A percentile compares a stretch with the other conserved stretches of the same genome.
Evolutionary conservation across 1,140 invertebrate genomes (phyloP).

Genomic region (Mylabris phalerata): DNA sequence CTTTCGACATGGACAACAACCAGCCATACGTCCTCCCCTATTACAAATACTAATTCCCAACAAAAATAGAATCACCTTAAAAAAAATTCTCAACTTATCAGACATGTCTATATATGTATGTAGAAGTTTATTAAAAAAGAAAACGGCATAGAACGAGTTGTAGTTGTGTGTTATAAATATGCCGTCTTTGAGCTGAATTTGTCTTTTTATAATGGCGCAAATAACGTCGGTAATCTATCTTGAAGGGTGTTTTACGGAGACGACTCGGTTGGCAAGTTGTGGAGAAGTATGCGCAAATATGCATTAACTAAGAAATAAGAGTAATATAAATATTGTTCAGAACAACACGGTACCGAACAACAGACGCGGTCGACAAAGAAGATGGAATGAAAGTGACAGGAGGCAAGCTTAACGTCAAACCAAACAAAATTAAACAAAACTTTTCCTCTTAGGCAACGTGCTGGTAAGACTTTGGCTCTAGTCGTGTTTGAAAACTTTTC

Average conservation of each 20-base stretch:
- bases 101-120: no score
- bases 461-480: constrained; percentile 35
- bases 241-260: not conserved
- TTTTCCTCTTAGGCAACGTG: constrained; percentile 42
- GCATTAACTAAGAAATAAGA: constrained; percentile 37
- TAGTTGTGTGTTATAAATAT: no score
- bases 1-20: not conserved
- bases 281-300: constrained; percentile 33
- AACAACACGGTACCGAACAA: constrained; percentile 37
- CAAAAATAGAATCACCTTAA: no score
- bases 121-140: no score
- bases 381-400: constrained; percentile 43
- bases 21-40: no score
- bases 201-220: no score
- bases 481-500: constrained; percentile 37
- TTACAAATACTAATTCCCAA: no score
- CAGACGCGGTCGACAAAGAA: constrained; percentile 26
- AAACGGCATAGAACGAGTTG: no score
- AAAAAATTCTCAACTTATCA: no score
- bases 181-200: no score
- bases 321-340: constrained; percentile 39
- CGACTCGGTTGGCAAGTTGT: not conserved
- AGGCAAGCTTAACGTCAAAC: constrained; percentile 43
- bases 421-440: constrained; percentile 44
- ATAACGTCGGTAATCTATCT: no score